Base-by-base conservation (phyloP, 2,888 invertebrate genomes). In the Cataglyphis livida region DNA sequence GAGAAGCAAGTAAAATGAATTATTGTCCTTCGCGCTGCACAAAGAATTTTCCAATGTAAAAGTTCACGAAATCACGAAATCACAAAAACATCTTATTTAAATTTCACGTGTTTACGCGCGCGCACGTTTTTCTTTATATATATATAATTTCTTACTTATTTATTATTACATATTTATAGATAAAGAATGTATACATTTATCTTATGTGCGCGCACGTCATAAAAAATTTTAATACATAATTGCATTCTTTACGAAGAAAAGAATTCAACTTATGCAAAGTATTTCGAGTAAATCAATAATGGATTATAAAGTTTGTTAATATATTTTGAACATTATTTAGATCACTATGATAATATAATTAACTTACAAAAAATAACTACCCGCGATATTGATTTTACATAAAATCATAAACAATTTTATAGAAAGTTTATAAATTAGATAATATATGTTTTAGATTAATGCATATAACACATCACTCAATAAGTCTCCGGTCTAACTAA, bases 221-320 rank as follows among this genome's bases (percentile, higher is more conserved):
- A 59, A 70, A 61, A 73, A 32, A 3, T 61, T 44, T 41, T 28
- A n/a, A 32, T 62, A 32, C 3, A 15, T 18, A n/a, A 41, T 59
- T 41, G 38, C 74, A 64, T 64, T 74, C 28, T 64, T 75, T 35
- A 21, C 2, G 18, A n/a, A 62, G n/a, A 44, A 15, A 44, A 74
- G 48, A 10, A 48, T 62, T 28, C 1, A 48, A 48, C 1, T 64
- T 48, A 21, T 75, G 32, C 32, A 7, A 44, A 10, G 15, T 28
- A 41, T 64, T 1, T 3, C 21, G 12, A 44, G 21, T 32, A 74
- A 62, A 44, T 75, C 48, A 12, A 75, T 74, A 15, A 15, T 18
- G 5, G 4, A 44, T 64, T 48, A 21, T 21, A 73, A 73, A 64
- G 64, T 12, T 74, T 32, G n/a, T 64, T 74, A 48, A 48, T n/a